These are phyloP conservation scores for Lanistes nyassanus DNA, from an alignment of 1,140 invertebrate species.

Conservation along the genomic window DNA sequence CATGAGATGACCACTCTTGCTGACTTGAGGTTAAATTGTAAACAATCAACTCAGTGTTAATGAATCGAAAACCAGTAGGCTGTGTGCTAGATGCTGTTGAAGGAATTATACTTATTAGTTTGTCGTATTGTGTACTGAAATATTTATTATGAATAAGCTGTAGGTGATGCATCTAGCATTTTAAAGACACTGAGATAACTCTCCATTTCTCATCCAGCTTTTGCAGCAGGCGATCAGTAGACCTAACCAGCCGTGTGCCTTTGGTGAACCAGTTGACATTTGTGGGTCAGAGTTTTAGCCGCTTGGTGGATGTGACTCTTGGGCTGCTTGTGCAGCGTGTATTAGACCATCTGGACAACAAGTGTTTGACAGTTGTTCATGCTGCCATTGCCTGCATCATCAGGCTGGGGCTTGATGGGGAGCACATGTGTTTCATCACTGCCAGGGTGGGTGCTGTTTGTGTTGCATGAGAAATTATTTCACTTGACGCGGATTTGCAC, in stretches of 20 bases:
- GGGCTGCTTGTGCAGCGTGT: conserved; percentile 62
- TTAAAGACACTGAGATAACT: neutral
- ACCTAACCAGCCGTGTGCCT: conserved; percentile 41
- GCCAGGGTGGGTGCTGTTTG: conserved; percentile 60
- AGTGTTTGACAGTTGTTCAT: conserved; percentile 49
- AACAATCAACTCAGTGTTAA: too few species aligned
- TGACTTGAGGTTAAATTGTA: too few species aligned
- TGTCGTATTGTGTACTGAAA: too few species aligned
- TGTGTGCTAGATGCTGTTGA: too few species aligned
- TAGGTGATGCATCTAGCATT: too few species aligned
- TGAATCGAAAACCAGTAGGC: too few species aligned
- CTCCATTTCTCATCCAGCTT: conserved; percentile 9
- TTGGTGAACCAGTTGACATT: conserved; percentile 67
- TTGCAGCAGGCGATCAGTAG: neutral
- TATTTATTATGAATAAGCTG: too few species aligned
- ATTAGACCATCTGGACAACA: conserved; percentile 55
- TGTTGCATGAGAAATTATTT: too few species aligned
- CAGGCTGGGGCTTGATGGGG: conserved; percentile 68
- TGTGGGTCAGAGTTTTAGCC: conserved; percentile 61
- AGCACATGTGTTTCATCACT: conserved; percentile 74
- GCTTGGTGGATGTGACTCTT: conserved; percentile 56
- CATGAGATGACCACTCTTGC: too few species aligned
- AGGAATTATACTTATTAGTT: too few species aligned
- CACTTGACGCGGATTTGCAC: too few species aligned
- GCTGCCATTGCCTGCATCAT: conserved; percentile 56